Conservation (phyloP, 2,888 invertebrate genomes). For the Lagria hirta region DNA sequence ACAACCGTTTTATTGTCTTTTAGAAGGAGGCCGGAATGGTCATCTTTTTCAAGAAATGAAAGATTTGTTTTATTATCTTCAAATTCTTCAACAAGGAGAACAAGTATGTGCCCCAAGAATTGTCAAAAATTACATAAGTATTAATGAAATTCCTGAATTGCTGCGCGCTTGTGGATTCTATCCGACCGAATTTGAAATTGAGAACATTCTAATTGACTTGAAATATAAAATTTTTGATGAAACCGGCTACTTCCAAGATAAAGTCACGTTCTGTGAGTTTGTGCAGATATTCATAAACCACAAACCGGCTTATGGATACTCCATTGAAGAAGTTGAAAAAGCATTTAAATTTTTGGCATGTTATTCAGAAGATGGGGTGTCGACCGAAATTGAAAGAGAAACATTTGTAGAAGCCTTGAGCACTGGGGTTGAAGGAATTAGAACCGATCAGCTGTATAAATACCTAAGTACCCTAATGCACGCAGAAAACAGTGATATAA, state of each 20-base stretch:
- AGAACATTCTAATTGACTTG: slow-evolving; percentile 63
- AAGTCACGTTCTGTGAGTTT: slow-evolving; percentile 67
- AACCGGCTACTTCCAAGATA: slow-evolving; percentile 54
- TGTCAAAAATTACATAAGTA: slow-evolving; percentile 63
- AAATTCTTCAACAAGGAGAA: slow-evolving; percentile 72
- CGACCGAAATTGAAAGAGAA: slow-evolving; percentile 30
- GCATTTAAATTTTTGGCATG: slow-evolving; percentile 54
- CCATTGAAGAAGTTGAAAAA: slow-evolving; percentile 51
- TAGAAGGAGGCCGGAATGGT: slow-evolving; percentile 71
- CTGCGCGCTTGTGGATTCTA: slow-evolving; percentile 76
- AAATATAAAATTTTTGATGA: slow-evolving; percentile 57
- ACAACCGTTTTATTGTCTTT: slow-evolving; percentile 69
- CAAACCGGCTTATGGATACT: slow-evolving; percentile 62
- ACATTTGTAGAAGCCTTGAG: slow-evolving; percentile 39
- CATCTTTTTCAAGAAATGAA: slow-evolving; percentile 72
- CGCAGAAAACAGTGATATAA: slow-evolving; percentile 9
- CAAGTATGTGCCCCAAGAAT: slow-evolving; percentile 63
- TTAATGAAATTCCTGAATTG: slow-evolving; percentile 70
- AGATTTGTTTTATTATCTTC: slow-evolving; percentile 76
- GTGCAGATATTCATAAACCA: slow-evolving; percentile 68
- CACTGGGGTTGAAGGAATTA: slow-evolving; percentile 41
- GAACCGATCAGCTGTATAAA: slow-evolving; percentile 33
- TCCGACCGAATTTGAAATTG: slow-evolving; percentile 68
- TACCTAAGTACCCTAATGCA: slow-evolving; percentile 41
- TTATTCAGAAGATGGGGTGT: slow-evolving; percentile 27